Base-by-base conservation (phyloP, 1,140 invertebrate species). In the Pseudomyrmex sp. region DNA sequence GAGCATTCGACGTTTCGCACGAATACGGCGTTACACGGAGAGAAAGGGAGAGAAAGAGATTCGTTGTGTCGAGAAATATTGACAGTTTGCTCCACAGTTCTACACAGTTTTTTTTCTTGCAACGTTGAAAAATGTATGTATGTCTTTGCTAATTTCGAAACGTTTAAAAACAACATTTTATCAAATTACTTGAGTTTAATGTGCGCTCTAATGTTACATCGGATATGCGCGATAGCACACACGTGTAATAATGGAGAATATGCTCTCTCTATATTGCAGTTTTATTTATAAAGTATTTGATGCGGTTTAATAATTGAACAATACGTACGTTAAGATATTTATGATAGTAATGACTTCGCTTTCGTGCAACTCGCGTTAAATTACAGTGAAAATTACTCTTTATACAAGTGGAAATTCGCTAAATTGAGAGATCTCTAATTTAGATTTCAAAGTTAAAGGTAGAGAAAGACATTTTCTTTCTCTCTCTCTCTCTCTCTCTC, bases 391-490 rank as follows among this genome's bases (percentile, higher is more conserved):
- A 69, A 79, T 79, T 79, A 79, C 15, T 5, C 13, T 79, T 79
- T 69, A 58, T 69, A 44, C 52, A n/a, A 15, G 44, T 59, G 65
- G 7, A 69, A 79, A 70, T 69, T 58, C 54, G 20, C 13, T 26
- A 18, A 23, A 79, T 79, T 13, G 52, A 3, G 52, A 79, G 63
- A 69, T 79, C 65, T 79, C 65, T 69, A 79, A 79, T 79, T 69
- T 79, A 79, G 75, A 79, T 79, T 58, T 79, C 35, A 18, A 69
- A 65, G 26, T 79, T 62, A 69, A 68, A 69, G 35, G 35, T 58
- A n/a, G 12, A 26, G 26, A 35, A 2, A 35, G 35, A 35, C 35
- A 35, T 35, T 35, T 1, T 26, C 26, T 26, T 26, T 26, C 2
- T 26, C 35, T 35, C 35, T 35, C 5, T 35, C 5, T 35, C 35